Conservation (phyloP, 1,140 invertebrate genomes). For the Drosophila albomicans region DNA sequence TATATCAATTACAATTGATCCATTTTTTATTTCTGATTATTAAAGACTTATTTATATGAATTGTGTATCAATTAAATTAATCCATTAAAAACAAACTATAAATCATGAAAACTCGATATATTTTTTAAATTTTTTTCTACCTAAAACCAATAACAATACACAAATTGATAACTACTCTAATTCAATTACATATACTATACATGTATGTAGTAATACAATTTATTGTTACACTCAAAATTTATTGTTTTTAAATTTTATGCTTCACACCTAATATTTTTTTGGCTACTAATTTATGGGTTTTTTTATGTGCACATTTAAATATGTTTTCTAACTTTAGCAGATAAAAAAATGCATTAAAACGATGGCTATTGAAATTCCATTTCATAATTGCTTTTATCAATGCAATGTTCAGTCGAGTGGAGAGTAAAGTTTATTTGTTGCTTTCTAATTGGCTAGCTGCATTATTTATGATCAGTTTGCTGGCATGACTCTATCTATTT, state of each 20-base stretch:
- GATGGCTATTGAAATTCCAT: conserved; percentile 57
- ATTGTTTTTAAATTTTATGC: neutral
- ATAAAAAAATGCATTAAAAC: conserved; percentile 46
- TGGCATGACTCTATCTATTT: conserved; percentile 60
- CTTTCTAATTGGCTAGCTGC: conserved; percentile 63
- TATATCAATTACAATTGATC: too few species aligned
- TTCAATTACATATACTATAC: neutral
- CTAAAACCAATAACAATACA: neutral
- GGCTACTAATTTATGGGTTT: neutral
- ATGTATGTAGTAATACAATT: neutral
- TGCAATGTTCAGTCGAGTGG: conserved; percentile 9
- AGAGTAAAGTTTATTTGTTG: conserved; percentile 25
- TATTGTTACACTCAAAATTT: conserved; percentile 1
- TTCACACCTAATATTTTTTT: neutral
- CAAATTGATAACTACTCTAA: conserved; percentile 5
- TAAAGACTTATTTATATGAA: too few species aligned
- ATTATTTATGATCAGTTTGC: conserved; percentile 66
- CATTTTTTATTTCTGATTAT: too few species aligned
- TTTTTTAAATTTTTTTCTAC: neutral
- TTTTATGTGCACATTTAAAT: neutral
- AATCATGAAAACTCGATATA: too few species aligned
- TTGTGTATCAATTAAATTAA: too few species aligned
- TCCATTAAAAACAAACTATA: too few species aligned
- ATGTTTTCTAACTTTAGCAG: conserved; percentile 24
- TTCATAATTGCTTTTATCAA: conserved; percentile 52